phyloP scores from a whole-genome alignment of 2,888 invertebrate species.

The Thera obeliscata region DNA sequence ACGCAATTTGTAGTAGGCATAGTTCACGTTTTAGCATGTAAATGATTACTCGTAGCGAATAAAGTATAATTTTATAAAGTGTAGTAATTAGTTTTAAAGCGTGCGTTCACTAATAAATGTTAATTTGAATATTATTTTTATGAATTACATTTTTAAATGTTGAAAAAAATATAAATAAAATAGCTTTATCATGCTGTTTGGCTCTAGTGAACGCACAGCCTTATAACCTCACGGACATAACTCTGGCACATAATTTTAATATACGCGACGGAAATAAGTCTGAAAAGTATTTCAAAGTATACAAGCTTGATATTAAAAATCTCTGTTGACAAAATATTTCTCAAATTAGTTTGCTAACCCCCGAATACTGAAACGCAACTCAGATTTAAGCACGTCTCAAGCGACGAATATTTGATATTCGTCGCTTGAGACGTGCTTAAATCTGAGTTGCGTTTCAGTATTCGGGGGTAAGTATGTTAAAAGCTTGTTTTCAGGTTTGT shows the following conservation, averaged over 20 bases:
- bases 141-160: not conserved
- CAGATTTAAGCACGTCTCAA: too few relatives aligned
- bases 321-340: too few relatives aligned
- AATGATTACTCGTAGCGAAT: not conserved
- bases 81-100: conserved; percentile 1
- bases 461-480: too few relatives aligned
- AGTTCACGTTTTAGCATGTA: not conserved
- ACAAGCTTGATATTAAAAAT: too few relatives aligned
- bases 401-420: too few relatives aligned
- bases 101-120: not conserved
- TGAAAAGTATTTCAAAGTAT: too few relatives aligned
- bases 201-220: conserved; percentile 20
- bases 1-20: not conserved
- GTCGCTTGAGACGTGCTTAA: too few relatives aligned
- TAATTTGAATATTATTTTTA: not conserved
- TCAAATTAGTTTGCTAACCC: too few relatives aligned
- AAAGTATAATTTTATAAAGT: not conserved
- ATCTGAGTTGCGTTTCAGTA: too few relatives aligned
- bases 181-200: not conserved
- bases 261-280: too few relatives aligned
- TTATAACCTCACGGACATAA: conserved; percentile 5
- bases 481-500: too few relatives aligned
- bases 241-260: not conserved
- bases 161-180: not conserved
- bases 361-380: too few relatives aligned